Evolutionary conservation across 2,797 vertebrate species (phyloP).

Genomic region (Schizopygopsis malacanthus): DNA sequence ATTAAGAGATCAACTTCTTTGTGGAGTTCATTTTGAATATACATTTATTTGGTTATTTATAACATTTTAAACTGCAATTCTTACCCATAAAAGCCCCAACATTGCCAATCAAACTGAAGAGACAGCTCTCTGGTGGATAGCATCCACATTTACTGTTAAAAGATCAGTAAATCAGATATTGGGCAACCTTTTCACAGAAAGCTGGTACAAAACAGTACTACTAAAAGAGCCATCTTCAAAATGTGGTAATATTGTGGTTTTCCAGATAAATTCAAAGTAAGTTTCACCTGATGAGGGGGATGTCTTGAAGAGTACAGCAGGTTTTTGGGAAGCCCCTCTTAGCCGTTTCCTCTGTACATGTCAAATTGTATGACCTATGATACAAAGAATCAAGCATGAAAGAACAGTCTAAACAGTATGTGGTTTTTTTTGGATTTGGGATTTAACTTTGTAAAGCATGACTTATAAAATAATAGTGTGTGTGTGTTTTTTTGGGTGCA

Average conservation of each 20-base stretch:
- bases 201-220: background rate
- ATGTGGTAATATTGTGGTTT: constrained; percentile 1
- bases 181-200: background rate
- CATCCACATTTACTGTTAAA: constrained; percentile 88
- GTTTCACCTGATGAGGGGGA: constrained; percentile 90
- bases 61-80: background rate
- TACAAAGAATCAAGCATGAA: constrained; percentile 27
- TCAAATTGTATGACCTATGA: constrained; percentile 89
- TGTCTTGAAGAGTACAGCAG: constrained; percentile 90
- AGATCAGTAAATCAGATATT: background rate
- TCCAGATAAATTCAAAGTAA: background rate
- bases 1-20: background rate
- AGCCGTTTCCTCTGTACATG: constrained; percentile 85
- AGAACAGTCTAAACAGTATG: background rate
- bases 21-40: background rate
- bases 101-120: constrained; percentile 94
- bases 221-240: background rate
- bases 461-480: background rate
- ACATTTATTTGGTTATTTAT: background rate
- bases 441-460: background rate
- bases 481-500: background rate
- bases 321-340: constrained; percentile 89
- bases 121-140: constrained; percentile 91
- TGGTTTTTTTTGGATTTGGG: background rate
- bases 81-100: constrained; percentile 94